Evolutionary conservation across 2,113 vertebrate species (phyloP).

Genomic region (Casuarius casuarius): DNA sequence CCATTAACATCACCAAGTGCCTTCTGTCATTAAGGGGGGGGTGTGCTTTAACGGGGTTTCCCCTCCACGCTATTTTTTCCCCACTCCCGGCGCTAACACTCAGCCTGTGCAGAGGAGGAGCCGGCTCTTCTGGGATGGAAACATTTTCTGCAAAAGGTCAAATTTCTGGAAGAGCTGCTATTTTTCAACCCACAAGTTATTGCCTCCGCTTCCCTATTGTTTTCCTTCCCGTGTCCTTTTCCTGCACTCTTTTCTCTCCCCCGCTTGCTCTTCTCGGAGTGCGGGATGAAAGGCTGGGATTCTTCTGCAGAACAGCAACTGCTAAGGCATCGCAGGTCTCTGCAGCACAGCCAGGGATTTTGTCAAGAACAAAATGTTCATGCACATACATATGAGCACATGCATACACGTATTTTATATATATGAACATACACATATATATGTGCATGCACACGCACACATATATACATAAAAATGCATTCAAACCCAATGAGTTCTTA

Average conservation of each 20-base stretch:
- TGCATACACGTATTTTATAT: too few relatives aligned
- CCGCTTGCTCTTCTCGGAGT: rapidly evolving
- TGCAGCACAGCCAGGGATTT: rapidly evolving
- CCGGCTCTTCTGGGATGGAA: neutral
- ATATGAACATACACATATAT: neutral
- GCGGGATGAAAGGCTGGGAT: neutral
- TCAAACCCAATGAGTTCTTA: neutral
- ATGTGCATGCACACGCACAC: neutral
- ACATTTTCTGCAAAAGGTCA: conserved; percentile 45
- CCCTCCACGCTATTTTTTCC: neutral
- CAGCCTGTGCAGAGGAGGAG: neutral
- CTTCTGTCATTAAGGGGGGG: neutral
- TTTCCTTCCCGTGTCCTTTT: conserved; percentile 33
- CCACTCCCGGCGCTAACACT: neutral
- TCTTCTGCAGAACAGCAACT: neutral
- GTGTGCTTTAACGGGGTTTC: neutral
- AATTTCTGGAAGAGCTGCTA: conserved; percentile 41
- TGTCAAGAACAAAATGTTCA: neutral
- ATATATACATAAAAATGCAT: neutral
- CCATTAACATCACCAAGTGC: neutral
- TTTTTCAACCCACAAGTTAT: conserved; percentile 23
- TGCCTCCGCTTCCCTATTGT: conserved; percentile 12
- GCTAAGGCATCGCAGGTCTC: rapidly evolving
- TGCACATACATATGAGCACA: neutral
- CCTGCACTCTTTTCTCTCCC: neutral